A percentile compares a stretch with the other conserved stretches of the same genome.
phyloP scores from a whole-genome alignment of 2,113 vertebrate species.

The Salvelinus sp. region DNA sequence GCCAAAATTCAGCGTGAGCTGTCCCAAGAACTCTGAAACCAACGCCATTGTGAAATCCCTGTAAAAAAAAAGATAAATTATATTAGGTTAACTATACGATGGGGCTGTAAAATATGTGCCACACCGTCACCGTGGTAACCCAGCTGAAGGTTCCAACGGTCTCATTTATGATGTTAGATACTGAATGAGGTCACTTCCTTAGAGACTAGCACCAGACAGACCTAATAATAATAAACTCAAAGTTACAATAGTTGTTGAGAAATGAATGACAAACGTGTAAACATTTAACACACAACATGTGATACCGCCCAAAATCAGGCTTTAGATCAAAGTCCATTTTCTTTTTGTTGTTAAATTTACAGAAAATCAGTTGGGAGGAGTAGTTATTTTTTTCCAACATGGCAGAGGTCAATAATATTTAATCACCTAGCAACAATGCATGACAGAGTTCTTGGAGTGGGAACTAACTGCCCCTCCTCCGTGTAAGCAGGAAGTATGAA shows the following conservation, averaged over 20 bases:
- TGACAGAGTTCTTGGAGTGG: neutral
- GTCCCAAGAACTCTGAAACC: slow-evolving; percentile 73
- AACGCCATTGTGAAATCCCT: slow-evolving; percentile 62
- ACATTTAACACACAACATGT: too few relatives aligned
- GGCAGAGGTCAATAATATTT: neutral
- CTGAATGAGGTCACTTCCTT: too few relatives aligned
- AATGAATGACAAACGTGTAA: too few relatives aligned
- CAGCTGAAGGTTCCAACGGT: neutral
- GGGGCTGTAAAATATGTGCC: neutral
- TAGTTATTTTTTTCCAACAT: neutral
- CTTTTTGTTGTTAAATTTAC: neutral
- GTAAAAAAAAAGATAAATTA: neutral
- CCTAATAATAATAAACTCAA: too few relatives aligned
- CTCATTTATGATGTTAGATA: neutral
- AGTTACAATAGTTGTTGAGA: too few relatives aligned
- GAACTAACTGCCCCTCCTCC: too few relatives aligned
- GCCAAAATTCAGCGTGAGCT: slow-evolving; percentile 68
- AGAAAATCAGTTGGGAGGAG: neutral
- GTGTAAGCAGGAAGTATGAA: neutral
- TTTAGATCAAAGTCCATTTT: neutral
- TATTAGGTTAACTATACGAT: too few relatives aligned
- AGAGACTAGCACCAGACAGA: too few relatives aligned
- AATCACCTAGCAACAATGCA: neutral
- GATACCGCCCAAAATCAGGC: too few relatives aligned
- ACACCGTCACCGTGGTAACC: neutral